These are phyloP conservation scores for Burhinus oedicnemus DNA, from an alignment of 2,113 vertebrate genomes.

Conservation along the genomic window DNA sequence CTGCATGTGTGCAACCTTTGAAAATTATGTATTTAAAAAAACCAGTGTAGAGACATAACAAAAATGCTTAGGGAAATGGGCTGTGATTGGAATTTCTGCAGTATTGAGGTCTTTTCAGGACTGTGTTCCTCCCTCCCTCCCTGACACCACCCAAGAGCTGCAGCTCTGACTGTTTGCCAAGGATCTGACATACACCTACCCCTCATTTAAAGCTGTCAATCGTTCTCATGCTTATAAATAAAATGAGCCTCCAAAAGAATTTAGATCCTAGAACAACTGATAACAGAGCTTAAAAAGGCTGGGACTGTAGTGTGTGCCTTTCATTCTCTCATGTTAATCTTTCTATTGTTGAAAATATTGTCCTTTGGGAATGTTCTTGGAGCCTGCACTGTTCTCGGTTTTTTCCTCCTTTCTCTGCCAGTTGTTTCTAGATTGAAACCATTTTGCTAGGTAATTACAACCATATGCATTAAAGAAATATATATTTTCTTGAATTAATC, in stretches of 20 bases:
- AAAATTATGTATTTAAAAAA: not conserved
- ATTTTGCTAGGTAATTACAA: slow-evolving; percentile 61
- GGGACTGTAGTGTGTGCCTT: not conserved
- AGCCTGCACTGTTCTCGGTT: slow-evolving; percentile 27
- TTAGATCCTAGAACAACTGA: slow-evolving; percentile 32
- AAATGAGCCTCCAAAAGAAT: slow-evolving; percentile 46
- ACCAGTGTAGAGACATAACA: not conserved
- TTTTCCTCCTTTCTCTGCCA: slow-evolving; percentile 69
- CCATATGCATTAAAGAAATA: slow-evolving; percentile 31
- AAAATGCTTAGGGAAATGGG: not conserved
- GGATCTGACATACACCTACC: slow-evolving; percentile 38
- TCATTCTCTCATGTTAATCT: slow-evolving; percentile 38
- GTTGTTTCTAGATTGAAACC: slow-evolving; percentile 60
- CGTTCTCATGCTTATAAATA: slow-evolving; percentile 41
- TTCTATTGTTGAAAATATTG: slow-evolving; percentile 29
- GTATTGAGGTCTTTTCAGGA: slow-evolving; percentile 7
- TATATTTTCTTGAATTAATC: not conserved
- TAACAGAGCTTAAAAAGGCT: slow-evolving; percentile 1
- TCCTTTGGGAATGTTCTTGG: slow-evolving; percentile 49
- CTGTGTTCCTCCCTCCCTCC: not conserved
- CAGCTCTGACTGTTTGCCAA: slow-evolving; percentile 29
- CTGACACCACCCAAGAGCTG: slow-evolving; percentile 16
- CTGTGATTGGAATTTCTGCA: not conserved
- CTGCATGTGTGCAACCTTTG: not conserved
- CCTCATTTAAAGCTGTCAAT: slow-evolving; percentile 23